A percentile compares a stretch with the other conserved stretches of the same genome.
These are phyloP conservation scores for Heterohyrax brucei DNA, from an alignment of 2,797 vertebrate genomes.

Conservation along the genomic window DNA sequence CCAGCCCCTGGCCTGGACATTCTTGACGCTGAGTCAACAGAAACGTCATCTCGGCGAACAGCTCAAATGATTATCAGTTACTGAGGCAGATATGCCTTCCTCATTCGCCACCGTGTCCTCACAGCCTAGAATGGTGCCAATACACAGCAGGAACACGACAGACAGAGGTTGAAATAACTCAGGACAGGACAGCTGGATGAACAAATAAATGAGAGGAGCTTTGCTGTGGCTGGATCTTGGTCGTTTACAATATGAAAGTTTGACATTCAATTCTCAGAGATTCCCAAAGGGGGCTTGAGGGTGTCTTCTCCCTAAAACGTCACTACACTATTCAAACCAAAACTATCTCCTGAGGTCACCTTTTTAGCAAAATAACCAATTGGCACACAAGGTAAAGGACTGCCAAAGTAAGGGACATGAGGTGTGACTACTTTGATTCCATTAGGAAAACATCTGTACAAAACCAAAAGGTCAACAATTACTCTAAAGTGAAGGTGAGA, in stretches of 20 bases:
- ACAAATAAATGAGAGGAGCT: accelerated
- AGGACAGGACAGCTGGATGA: accelerated
- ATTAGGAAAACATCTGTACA: not conserved
- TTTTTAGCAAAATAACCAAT: too few species aligned
- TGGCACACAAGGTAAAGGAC: too few species aligned
- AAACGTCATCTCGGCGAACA: not conserved
- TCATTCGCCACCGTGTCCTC: not conserved
- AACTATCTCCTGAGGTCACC: too few species aligned
- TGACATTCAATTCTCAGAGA: not conserved
- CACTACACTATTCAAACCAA: not conserved
- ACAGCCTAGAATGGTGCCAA: not conserved
- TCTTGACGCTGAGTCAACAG: not conserved
- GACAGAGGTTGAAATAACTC: accelerated
- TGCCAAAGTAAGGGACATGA: too few species aligned
- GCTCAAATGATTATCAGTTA: too few species aligned
- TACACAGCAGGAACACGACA: accelerated
- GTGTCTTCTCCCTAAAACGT: not conserved
- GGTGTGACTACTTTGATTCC: too few species aligned
- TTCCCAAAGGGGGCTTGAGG: accelerated
- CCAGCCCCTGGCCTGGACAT: not conserved
- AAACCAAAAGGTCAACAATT: not conserved
- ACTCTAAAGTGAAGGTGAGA: not conserved
- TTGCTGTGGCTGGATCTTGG: accelerated
- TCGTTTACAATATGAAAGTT: accelerated
- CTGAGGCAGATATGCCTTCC: accelerated